Evolutionary conservation across 2,797 vertebrate genomes (phyloP), one percentile per base, ranked within the genome.

Genomic region (Cyprinodon diabolis): DNA sequence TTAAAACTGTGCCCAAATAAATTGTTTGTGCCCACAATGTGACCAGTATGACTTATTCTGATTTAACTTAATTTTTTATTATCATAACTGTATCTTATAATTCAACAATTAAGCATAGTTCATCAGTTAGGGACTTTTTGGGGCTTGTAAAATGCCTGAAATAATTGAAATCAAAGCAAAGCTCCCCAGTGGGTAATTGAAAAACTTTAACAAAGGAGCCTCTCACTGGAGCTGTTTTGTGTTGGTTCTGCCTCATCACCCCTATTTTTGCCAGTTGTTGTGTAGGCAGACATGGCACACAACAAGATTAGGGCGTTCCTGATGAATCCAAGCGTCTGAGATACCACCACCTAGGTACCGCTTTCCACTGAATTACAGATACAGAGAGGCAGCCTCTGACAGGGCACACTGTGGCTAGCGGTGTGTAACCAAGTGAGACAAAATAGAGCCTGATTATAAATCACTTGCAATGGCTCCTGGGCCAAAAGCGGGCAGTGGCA

Each of bases 361-460:
- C 80, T 84, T 84, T 76, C 78, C 84, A 80, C 83, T 52, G 87
- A 87, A 90, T 90, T 84, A 89, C 89, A 89, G 90, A 90, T 75
- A 75, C 73, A 78, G 78, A 55, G n/a, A 74, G 72, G 86, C 88
- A 67, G 86, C 75, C 77, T 78, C 78, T 79, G 87, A 89, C 87
- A 82, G 81, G 80, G 77, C 82, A 80, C 83, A 66, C 81, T 77
- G 90, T 75, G 85, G 84, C 84, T 57, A 76, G 87, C 43, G 69
- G 79, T 77, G 90, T 85, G 92, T 87, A 83, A 68, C 90, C 85
- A 68, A 84, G 85, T 88, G 91, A 90, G 86, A 92, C 89, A 87
- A 91, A 93, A 91, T 85, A 86, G 83, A 82, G 84, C 81, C 4
- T 84, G 90, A 93, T 90, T 91, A 90, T 92, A 93, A 93, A 94